phyloP scores from a whole-genome alignment of 2,797 vertebrate species.

The Premnoplex brunnescens region DNA sequence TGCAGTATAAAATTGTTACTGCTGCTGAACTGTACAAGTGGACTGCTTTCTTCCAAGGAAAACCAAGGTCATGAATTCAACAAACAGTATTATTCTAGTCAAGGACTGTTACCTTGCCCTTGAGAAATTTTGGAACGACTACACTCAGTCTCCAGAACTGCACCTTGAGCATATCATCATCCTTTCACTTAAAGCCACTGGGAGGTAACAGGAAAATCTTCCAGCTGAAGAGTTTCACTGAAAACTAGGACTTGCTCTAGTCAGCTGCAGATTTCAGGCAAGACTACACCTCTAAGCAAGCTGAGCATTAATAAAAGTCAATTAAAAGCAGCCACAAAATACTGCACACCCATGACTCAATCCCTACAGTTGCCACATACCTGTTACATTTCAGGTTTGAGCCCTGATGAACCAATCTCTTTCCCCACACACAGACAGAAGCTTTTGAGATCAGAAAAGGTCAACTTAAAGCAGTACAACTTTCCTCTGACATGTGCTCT shows the following conservation, averaged over 20 bases:
- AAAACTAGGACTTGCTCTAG: neutral
- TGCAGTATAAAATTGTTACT: neutral
- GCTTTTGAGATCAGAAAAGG: conserved; percentile 18
- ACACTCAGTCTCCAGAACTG: neutral
- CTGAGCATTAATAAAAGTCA: neutral
- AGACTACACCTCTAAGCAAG: neutral
- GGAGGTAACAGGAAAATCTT: neutral
- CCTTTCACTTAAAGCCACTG: neutral
- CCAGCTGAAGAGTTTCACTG: neutral
- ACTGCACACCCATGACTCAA: conserved; percentile 52
- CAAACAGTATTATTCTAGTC: neutral
- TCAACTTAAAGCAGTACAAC: neutral
- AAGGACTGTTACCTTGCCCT: conserved; percentile 23
- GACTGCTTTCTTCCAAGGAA: neutral
- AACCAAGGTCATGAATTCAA: neutral
- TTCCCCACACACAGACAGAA: neutral
- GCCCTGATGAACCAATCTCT: neutral
- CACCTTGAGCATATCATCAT: neutral
- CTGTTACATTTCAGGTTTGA: conserved; percentile 28
- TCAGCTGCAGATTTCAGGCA: neutral
- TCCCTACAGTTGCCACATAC: conserved; percentile 40
- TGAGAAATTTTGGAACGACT: neutral
- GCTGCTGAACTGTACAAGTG: neutral
- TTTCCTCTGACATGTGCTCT: neutral
- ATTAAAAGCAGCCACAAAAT: conserved; percentile 44